A percentile compares a stretch with the other conserved stretches of the same genome.
phyloP scores from a whole-genome alignment of 1,140 invertebrate genomes.

The Campoletis sonorensis region DNA sequence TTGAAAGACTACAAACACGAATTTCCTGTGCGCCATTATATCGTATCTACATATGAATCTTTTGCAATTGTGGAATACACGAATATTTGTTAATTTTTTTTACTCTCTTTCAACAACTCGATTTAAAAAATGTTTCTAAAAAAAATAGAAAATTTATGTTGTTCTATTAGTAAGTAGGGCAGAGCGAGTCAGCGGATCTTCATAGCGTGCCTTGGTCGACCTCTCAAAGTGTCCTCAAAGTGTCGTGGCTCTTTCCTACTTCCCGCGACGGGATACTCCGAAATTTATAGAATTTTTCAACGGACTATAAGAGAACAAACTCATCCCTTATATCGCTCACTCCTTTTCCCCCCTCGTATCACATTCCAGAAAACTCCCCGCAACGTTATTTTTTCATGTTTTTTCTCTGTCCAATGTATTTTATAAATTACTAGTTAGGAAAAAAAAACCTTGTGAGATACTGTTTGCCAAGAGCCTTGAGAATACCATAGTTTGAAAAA shows the following conservation, averaged over 20 bases:
- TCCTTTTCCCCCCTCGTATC: neutral
- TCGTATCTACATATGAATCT: too few relatives aligned
- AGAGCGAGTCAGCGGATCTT: slow-evolving; percentile 9
- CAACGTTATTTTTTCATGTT: neutral
- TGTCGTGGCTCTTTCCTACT: slow-evolving; percentile 5
- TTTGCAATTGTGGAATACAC: too few relatives aligned
- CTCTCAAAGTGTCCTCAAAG: slow-evolving; percentile 30
- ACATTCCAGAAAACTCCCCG: neutral
- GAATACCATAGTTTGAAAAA: too few relatives aligned
- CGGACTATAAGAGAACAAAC: slow-evolving; percentile 16
- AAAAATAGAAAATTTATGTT: neutral
- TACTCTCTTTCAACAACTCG: neutral
- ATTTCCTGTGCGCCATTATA: neutral
- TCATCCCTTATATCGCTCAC: neutral
- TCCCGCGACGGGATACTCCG: slow-evolving; percentile 29
- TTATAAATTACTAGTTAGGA: too few relatives aligned
- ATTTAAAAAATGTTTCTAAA: neutral
- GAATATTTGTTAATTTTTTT: neutral
- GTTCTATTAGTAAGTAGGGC: neutral
- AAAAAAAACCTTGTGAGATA: too few relatives aligned
- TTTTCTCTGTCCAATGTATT: neutral
- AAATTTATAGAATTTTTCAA: slow-evolving; percentile 42
- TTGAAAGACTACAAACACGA: neutral
- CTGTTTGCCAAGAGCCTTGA: too few relatives aligned
- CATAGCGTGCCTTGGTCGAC: neutral